Evolutionary conservation across 2,888 invertebrate species (phyloP), one percentile per base, ranked within the genome.

Genomic region (Pantelozetes paolii): DNA sequence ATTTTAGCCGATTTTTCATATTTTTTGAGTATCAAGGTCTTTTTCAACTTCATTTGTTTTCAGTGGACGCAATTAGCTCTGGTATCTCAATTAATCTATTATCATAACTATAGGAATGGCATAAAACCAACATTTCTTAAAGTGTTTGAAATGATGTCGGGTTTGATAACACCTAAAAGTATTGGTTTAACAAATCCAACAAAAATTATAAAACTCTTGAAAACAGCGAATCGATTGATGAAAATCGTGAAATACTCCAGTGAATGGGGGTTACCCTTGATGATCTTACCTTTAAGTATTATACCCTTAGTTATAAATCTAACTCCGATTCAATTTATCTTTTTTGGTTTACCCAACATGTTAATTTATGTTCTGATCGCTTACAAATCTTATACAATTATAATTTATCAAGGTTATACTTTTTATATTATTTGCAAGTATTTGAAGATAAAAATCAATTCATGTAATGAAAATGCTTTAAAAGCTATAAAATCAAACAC

Each of bases 81-180:
- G 11, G 6, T 2, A 15, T 57, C 28, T 8, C 57, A 57, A 57
- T 11, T 26, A 3, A 30, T 57, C 15, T 23, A 57, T 28, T 57
- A 57, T 13, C 5, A 28, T 28, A 57, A 57, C 28, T 28, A 57
- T 18, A 26, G 57, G 26, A 57, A 26, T 30, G 57, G 18, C 28
- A 57, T 30, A 6, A 57, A 57, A 57, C 57, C 57, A 28, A 57
- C 57, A 15, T 57, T 57, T 28, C 57, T 57, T 57, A 5, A 15
- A 13, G 28, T 57, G 1, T 57, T 57, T 13, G 15, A 57, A 57
- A 57, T 57, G 57, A 57, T 57, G 11, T 28, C 57, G 30, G 57
- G 57, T 57, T 57, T 57, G 57, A 13, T 57, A 15, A 3, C 26
- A 28, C 57, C 57, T 8, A 26, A 15, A 30, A 57, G 28, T 28